Evolutionary conservation across 2,888 invertebrate species (phyloP).

Genomic region (Oscheius sp.): DNA sequence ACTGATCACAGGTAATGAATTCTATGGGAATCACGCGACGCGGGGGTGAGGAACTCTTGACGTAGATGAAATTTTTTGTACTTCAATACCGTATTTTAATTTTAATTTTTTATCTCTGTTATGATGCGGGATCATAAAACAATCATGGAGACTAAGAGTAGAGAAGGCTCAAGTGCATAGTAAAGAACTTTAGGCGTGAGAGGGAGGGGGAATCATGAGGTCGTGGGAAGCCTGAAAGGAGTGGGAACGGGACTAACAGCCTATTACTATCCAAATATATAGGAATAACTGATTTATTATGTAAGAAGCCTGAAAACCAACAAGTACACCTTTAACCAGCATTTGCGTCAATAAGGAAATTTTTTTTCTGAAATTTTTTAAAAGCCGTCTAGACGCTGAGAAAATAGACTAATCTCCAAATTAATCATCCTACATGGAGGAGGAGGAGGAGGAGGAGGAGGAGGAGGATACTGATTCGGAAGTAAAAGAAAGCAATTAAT

Average conservation of each 20-base stretch:
- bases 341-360: no score
- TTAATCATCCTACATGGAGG: no score
- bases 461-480: background rate
- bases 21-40: conserved; percentile 22
- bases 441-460: background rate
- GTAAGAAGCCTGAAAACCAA: no score
- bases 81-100: background rate
- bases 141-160: background rate
- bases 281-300: background rate
- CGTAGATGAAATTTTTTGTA: no score
- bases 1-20: conserved; percentile 19
- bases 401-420: no score
- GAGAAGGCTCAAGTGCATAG: background rate
- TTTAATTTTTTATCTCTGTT: background rate
- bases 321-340: no score
- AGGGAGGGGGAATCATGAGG: background rate
- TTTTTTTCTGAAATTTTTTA: no score
- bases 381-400: no score
- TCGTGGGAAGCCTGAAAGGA: background rate
- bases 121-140: background rate
- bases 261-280: background rate
- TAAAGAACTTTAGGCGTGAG: background rate
- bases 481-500: no score
- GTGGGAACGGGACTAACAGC: background rate
- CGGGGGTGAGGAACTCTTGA: conserved; percentile 7